phyloP scores from a whole-genome alignment of 2,113 vertebrate genomes.

The Corythornis cristatus region DNA sequence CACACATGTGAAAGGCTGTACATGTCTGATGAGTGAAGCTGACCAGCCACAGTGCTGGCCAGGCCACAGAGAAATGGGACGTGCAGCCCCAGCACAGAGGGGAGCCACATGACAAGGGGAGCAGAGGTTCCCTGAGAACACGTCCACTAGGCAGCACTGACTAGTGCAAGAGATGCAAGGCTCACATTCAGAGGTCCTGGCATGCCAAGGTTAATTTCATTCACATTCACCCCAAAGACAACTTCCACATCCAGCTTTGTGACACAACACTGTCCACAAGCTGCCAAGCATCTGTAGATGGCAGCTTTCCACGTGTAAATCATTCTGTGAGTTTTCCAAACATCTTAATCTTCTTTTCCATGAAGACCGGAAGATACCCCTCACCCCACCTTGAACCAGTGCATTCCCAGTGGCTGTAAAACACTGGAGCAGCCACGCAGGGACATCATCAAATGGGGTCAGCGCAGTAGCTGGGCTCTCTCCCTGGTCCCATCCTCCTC shows the following conservation, averaged over 20 bases:
- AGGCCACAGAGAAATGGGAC: background rate
- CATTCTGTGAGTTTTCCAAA: background rate
- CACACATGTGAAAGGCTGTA: background rate
- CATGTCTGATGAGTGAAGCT: background rate
- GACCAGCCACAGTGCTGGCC: fast-evolving
- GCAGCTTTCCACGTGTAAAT: slow-evolving; percentile 8
- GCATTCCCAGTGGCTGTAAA: fast-evolving
- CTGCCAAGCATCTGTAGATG: slow-evolving; percentile 8
- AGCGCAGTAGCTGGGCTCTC: background rate
- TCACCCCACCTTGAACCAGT: background rate
- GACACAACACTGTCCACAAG: background rate
- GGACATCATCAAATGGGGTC: background rate
- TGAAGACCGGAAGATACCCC: background rate
- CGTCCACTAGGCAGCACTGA: background rate
- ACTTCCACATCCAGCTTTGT: background rate
- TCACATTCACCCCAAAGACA: slow-evolving; percentile 1
- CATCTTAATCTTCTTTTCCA: background rate
- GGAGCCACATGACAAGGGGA: background rate
- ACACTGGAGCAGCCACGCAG: fast-evolving
- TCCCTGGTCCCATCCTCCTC: background rate
- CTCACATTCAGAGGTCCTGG: background rate
- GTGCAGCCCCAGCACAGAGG: fast-evolving
- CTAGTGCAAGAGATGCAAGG: background rate
- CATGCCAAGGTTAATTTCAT: background rate
- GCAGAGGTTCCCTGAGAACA: background rate